phyloP scores from a whole-genome alignment of 1,140 invertebrate species.

The Chionoecetes opilio region DNA sequence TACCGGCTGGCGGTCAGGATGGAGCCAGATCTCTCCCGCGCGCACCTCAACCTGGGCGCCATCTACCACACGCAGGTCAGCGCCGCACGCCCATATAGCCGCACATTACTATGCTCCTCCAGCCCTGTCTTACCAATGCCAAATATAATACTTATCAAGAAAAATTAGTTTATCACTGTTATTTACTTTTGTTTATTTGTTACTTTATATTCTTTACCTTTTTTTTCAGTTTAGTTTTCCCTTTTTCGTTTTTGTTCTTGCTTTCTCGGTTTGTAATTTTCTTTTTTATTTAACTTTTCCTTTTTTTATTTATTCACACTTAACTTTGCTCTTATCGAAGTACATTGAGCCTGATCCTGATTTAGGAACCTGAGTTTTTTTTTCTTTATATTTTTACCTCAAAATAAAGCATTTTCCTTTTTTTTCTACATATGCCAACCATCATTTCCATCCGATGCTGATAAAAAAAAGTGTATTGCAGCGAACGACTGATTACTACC shows the following conservation, averaged over 20 bases:
- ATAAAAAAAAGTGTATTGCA: not conserved
- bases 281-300: not conserved
- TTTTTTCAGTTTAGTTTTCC: too few relatives aligned
- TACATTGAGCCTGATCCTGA: too few relatives aligned
- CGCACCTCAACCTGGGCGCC: constrained; percentile 82
- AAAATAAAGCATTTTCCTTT: not conserved
- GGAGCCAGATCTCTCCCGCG: constrained; percentile 80
- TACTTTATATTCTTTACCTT: too few relatives aligned
- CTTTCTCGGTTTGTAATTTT: not conserved
- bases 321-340: not conserved
- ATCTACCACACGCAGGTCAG: constrained; percentile 82
- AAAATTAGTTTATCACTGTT: not conserved
- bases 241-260: too few relatives aligned
- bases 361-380: too few relatives aligned
- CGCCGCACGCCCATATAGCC: not conserved
- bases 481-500: not conserved
- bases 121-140: not conserved
- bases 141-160: constrained; percentile 37
- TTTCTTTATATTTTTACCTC: constrained; percentile 6
- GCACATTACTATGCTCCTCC: not conserved
- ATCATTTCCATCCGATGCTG: constrained; percentile 3
- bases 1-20: constrained; percentile 81
- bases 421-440: not conserved
- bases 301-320: not conserved
- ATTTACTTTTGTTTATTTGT: not conserved